Evolutionary conservation across 2,888 invertebrate genomes (phyloP).

Genomic region (Pomacea canaliculata): DNA sequence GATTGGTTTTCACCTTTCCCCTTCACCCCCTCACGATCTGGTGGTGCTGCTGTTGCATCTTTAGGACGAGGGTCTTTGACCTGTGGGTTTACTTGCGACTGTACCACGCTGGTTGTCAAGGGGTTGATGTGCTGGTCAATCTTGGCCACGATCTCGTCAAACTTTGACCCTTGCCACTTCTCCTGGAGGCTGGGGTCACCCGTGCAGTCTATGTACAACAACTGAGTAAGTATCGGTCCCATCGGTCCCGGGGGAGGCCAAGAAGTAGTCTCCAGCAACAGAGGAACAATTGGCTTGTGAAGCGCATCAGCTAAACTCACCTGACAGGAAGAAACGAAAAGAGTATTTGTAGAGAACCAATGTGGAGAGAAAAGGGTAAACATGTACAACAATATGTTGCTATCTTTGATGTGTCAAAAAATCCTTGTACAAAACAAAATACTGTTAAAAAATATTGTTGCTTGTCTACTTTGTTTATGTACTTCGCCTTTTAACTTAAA

Average conservation of each 20-base stretch:
- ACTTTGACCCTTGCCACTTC: constrained; percentile 49
- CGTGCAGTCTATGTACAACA: constrained; percentile 60
- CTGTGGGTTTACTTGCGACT: background rate
- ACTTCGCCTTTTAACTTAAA: no score
- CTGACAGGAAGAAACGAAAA: constrained; percentile 27
- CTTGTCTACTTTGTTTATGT: no score
- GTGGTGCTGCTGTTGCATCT: background rate
- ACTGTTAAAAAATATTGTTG: no score
- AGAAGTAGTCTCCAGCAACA: constrained; percentile 59
- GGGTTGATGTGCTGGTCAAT: constrained; percentile 35
- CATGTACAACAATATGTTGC: no score
- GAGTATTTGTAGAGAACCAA: background rate
- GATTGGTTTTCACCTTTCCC: background rate
- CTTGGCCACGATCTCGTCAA: constrained; percentile 48
- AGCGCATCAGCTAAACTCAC: constrained; percentile 64
- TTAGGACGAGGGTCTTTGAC: background rate
- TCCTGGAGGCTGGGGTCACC: constrained; percentile 34
- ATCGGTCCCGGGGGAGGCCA: constrained; percentile 68
- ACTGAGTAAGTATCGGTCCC: constrained; percentile 64
- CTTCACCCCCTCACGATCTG: background rate
- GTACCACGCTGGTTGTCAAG: background rate
- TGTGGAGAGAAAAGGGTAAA: no score
- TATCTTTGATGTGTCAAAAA: no score
- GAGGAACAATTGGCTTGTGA: constrained; percentile 64
- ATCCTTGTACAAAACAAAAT: no score